Conservation (phyloP, 2,888 invertebrate species). For the Drosophila putrida region DNA sequence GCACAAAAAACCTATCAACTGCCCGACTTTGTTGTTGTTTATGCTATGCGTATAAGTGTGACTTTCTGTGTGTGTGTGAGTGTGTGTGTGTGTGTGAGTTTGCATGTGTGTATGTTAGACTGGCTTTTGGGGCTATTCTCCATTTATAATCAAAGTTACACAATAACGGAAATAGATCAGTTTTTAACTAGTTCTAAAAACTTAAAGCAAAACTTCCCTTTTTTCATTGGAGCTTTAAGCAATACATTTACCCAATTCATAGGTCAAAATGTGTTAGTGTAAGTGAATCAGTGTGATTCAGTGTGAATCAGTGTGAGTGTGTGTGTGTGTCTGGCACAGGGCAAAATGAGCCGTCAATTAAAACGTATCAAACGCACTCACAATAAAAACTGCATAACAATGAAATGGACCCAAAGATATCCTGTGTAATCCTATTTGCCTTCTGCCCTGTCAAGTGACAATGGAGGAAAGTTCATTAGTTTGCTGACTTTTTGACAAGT, state of each 20-base stretch:
- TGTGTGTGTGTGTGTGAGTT: slow-evolving; percentile 12
- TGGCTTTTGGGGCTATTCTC: slow-evolving; percentile 45
- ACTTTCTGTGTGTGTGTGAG: slow-evolving; percentile 27
- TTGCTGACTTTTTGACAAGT: no score
- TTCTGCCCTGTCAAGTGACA: neutral
- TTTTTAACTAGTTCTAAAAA: slow-evolving; percentile 51
- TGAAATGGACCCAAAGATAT: slow-evolving; percentile 9
- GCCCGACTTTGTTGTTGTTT: slow-evolving; percentile 54
- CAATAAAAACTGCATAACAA: neutral
- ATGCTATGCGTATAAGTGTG: slow-evolving; percentile 16
- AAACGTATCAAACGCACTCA: slow-evolving; percentile 56
- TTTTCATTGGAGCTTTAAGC: slow-evolving; percentile 40
- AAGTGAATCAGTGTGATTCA: neutral
- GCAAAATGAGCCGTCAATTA: slow-evolving; percentile 76
- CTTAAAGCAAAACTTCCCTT: slow-evolving; percentile 41
- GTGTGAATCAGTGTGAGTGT: slow-evolving; percentile 1
- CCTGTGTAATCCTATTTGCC: slow-evolving; percentile 2
- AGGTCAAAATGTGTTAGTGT: slow-evolving; percentile 6
- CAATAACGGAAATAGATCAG: slow-evolving; percentile 70
- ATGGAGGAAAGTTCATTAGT: neutral
- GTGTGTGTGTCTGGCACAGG: slow-evolving; percentile 21
- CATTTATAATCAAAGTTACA: slow-evolving; percentile 55
- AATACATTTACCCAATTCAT: slow-evolving; percentile 28
- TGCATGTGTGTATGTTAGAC: slow-evolving; percentile 30
- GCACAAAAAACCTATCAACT: slow-evolving; percentile 77